Base-by-base conservation (phyloP, 2,797 vertebrate species). In the Phrynocephalus vlangalii region DNA sequence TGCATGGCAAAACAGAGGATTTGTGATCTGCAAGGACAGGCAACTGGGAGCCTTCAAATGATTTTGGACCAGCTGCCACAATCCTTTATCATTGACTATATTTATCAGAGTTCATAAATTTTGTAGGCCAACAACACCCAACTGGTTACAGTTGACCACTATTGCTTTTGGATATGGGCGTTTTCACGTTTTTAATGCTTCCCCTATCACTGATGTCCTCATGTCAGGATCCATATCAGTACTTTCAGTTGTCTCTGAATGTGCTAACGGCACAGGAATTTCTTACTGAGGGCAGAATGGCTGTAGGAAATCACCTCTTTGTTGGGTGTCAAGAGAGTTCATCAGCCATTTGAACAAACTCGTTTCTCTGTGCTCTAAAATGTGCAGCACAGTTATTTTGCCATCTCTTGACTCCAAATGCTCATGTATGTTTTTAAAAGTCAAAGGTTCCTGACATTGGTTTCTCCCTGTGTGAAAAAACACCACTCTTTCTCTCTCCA, bases 341-440 rank as follows among this genome's bases (percentile, higher is more conserved):
- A 24, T 86, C 30, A 20, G 52, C 60, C 52, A 15, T 33, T 79
- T 86, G 85, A 80, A 80, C 26, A 81, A 67, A 15, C 20, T 22
- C 28, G 38, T 76, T 76, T 82, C 10, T 67, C 44, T 30, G 4
- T 44, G 5, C 24, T 80, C 4, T 66, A 33, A 79, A 50, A 20
- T 88, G 22, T 28, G n/a, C 16, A 20, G n/a, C 9, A 33, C 6
- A 30, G 26, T 13, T 66, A 20, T 86, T 73, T 63, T 48, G 16
- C 52, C 26, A 18, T 84, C 70, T 28, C 44, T 26, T 84, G 28
- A 28, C 52, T 88, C 48, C 28, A 28, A 73, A 22, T 26, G 8
- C 22, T 60, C n/a, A 28, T 80, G 28, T 33, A 67, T 73, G 22
- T 79, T 84, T 80, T 56, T 88, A 38, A 80, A 80, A 89, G 82